A percentile compares a stretch with the other conserved stretches of the same genome.
These are phyloP conservation scores for Ctenosaura bakeri DNA, from an alignment of 2,797 vertebrate species.

Conservation along the genomic window DNA sequence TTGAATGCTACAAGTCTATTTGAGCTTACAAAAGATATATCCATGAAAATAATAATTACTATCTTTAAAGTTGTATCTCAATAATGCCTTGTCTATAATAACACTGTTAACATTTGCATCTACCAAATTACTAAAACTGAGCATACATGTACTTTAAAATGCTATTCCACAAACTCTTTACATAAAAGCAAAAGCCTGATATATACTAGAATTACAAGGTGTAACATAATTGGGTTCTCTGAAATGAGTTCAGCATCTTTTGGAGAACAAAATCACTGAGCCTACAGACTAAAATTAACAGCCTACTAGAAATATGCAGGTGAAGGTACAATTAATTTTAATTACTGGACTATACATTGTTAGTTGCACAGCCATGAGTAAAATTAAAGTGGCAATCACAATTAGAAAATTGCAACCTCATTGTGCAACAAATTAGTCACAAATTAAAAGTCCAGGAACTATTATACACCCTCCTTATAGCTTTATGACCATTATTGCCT, in stretches of 20 bases:
- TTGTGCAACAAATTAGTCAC: slow-evolving; percentile 95
- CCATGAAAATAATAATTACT: slow-evolving; percentile 31
- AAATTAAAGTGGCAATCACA: slow-evolving; percentile 99
- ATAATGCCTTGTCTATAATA: slow-evolving; percentile 26
- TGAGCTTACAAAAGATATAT: slow-evolving; percentile 60
- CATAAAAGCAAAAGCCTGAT: slow-evolving; percentile 74
- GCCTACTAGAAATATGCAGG: slow-evolving; percentile 88
- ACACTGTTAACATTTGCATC: neutral
- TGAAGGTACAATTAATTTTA: slow-evolving; percentile 95
- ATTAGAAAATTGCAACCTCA: slow-evolving; percentile 95
- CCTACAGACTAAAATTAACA: slow-evolving; percentile 81
- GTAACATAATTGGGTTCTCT: slow-evolving; percentile 73
- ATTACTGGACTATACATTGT: slow-evolving; percentile 89
- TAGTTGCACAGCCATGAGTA: slow-evolving; percentile 94
- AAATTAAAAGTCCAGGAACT: slow-evolving; percentile 84
- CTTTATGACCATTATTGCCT: slow-evolving; percentile 72
- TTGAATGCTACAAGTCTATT: slow-evolving; percentile 55
- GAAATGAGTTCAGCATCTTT: slow-evolving; percentile 78
- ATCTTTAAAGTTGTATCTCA: slow-evolving; percentile 31
- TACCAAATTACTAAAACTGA: slow-evolving; percentile 41
- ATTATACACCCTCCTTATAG: slow-evolving; percentile 72
- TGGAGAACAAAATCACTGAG: slow-evolving; percentile 79
- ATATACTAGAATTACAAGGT: slow-evolving; percentile 72
- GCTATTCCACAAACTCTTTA: slow-evolving; percentile 57
- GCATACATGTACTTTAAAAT: slow-evolving; percentile 57